Evolutionary conservation across 92 coral and sea anemone species (phyloP), one percentile per base, ranked within the genome.

Genomic region (Actinernus sp.): DNA sequence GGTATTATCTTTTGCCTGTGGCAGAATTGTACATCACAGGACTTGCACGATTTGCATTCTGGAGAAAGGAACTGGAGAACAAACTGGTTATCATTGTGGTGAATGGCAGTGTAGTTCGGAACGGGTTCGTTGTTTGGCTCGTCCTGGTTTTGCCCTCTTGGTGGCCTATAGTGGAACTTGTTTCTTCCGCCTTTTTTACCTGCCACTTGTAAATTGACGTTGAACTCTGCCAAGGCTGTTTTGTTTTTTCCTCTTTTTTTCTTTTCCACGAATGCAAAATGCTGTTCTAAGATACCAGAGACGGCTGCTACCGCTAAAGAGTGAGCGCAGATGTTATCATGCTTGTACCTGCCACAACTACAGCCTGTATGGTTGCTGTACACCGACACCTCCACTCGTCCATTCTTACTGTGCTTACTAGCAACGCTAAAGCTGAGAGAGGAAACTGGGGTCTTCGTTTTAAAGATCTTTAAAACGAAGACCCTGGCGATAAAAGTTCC

Each of bases 11-110:
- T 17, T 60, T 75, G 54, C 25, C 63, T 44, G 6, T 61, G 81
- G 27, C 81, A 74, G 31, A 74, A 49, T 24, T 62, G 71, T 22
- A 43, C 23, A 12, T 57, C 41, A 26, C 78, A 70, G 1, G 68
- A 11, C 40, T 70, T 70, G 47, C 67, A 70, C 39, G 41, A 38
- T 26, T 11, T 76, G 18, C 68, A 76, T 6, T 37, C 76, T 36
- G 65, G 16, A 1, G 47, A 24, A 27, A 78, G 71, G 59, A 78
- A 68, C 85, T 49, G 68, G 61, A 77, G 45, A 41, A 26, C 72
- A 76, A 76, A 76, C 31, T 29, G 58, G 36, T 74, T 74, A 28
- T 74, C 73, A 36, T 74, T 74, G 49, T 74, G 83, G 53, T 76
- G 67, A 36, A 65, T 76, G 39, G 26, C 74, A n/a, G n/a, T n/a